Percentiles rank a stretch among this genome's conserved stretches.
Conservation (phyloP, 2,797 vertebrate genomes). For the Dromococcyx pavoninus region DNA sequence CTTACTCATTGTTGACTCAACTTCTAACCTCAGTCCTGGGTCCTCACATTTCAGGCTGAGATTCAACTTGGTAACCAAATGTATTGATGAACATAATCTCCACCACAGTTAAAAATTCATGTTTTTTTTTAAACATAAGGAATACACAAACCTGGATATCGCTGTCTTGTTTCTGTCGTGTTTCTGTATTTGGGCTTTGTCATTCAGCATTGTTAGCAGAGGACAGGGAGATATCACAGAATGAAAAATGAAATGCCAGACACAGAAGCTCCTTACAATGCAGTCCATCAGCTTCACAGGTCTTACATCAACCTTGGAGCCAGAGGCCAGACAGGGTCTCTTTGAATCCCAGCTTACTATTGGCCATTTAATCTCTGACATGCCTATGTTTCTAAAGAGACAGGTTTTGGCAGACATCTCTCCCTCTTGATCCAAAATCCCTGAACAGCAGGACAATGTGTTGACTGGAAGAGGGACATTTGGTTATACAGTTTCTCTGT, state of each 20-base stretch:
- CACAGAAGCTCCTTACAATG: not conserved
- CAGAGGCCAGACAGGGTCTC: not conserved
- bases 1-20: not conserved
- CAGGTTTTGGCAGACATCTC: not conserved
- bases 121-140: not conserved
- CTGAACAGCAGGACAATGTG: not conserved
- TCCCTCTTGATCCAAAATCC: not conserved
- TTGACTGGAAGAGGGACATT: not conserved
- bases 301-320: not conserved
- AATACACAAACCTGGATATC: not conserved
- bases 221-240: not conserved
- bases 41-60: not conserved
- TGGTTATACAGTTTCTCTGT: not conserved
- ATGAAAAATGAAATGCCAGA: not conserved
- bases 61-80: not conserved
- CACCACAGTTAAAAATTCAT: not conserved
- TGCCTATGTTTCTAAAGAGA: not conserved
- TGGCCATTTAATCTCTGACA: not conserved
- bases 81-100: not conserved
- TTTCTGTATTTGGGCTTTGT: not conserved
- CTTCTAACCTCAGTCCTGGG: not conserved
- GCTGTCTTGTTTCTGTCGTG: not conserved
- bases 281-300: not conserved
- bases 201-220: not conserved
- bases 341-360: not conserved